Evolutionary conservation across 2,888 invertebrate species (phyloP).

Genomic region (Teleogryllus oceanicus): DNA sequence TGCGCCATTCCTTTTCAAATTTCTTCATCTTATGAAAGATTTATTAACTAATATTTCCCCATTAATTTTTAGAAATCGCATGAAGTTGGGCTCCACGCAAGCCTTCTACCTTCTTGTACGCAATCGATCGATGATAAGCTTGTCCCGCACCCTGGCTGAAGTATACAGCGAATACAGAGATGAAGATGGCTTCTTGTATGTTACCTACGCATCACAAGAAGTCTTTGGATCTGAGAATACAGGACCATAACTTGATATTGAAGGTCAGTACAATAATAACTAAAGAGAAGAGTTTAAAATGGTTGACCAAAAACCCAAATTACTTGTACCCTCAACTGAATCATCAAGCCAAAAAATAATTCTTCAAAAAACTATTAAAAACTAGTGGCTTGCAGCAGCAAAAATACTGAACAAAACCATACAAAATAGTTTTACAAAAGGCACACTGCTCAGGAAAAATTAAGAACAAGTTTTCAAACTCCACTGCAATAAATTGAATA

Average conservation of each 20-base stretch:
- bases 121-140: constrained; percentile 75
- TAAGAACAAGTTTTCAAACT: too few species aligned
- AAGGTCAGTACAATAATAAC: too few species aligned
- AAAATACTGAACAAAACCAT: too few species aligned
- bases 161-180: constrained; percentile 73
- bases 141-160: constrained; percentile 77
- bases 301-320: too few species aligned
- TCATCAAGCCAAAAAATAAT: too few species aligned
- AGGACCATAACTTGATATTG: constrained; percentile 20
- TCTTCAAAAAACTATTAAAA: too few species aligned
- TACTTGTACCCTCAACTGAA: too few species aligned
- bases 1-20: not conserved
- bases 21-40: not conserved
- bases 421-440: too few species aligned
- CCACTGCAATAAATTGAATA: too few species aligned
- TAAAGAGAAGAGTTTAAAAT: too few species aligned
- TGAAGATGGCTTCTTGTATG: constrained; percentile 81
- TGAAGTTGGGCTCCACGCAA: constrained; percentile 62
- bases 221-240: constrained; percentile 63
- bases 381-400: too few species aligned
- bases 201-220: constrained; percentile 87
- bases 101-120: constrained; percentile 79
- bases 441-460: too few species aligned
- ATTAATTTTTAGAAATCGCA: constrained; percentile 51
- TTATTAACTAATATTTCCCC: constrained; percentile 24